Evolutionary conservation across 1,140 invertebrate genomes (phyloP).

Genomic region (Lepidurus packardi): DNA sequence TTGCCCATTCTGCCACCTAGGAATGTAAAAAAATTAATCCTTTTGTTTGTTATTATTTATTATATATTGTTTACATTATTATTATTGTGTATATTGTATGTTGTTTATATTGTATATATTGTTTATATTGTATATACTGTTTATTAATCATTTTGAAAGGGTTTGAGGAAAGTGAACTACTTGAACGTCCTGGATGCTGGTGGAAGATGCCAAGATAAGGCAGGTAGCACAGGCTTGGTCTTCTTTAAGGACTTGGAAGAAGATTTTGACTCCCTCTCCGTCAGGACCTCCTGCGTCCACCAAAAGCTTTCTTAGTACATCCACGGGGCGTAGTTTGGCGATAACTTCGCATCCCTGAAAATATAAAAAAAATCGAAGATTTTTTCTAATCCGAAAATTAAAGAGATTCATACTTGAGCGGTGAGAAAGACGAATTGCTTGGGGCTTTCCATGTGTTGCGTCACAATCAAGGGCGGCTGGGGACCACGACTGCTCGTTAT

Average conservation of each 20-base stretch:
- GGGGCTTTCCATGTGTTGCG: conserved; percentile 30
- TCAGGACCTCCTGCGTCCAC: conserved; percentile 76
- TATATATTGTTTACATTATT: neutral
- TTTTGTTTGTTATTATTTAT: neutral
- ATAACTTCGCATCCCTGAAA: conserved; percentile 71
- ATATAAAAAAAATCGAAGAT: neutral
- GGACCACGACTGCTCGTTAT: neutral
- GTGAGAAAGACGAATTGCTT: conserved; percentile 33
- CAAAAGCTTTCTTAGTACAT: conserved; percentile 72
- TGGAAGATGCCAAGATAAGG: conserved; percentile 74
- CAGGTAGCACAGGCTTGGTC: conserved; percentile 85
- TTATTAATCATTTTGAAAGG: neutral
- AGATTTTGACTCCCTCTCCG: conserved; percentile 71
- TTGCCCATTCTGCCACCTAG: conserved; percentile 73
- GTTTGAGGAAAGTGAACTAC: conserved; percentile 43
- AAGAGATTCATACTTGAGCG: conserved; percentile 23
- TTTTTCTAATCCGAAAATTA: neutral
- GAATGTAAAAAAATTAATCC: neutral
- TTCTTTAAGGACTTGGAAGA: conserved; percentile 73
- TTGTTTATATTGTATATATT: neutral
- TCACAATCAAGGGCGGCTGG: conserved; percentile 32
- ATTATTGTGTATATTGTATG: neutral
- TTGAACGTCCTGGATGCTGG: conserved; percentile 60
- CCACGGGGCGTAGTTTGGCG: conserved; percentile 74
- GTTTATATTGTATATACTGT: neutral